Base-by-base conservation (phyloP, 2,888 invertebrate species). In the Lysandra coridon region DNA sequence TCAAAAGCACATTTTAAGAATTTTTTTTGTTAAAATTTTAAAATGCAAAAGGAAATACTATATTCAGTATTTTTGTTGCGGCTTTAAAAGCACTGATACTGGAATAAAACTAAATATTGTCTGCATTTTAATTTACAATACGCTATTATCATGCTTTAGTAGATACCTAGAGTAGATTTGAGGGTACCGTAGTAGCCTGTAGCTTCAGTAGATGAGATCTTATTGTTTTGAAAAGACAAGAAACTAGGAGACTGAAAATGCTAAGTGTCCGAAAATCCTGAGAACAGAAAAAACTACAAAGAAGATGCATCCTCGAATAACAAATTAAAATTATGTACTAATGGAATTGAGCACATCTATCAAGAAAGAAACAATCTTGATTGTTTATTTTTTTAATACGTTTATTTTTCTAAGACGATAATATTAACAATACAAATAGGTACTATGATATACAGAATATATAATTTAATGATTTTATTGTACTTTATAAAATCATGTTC, bases 161-260 rank as follows among this genome's bases (percentile, higher is more conserved):
- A 57, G 53, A 57, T 57, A 37, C 23, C 23, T 23, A 53, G 53
- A 57, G 53, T 17, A 57, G 53, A 17, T 57, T 4, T 57, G 2
- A 62, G 62, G 30, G 62, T 64, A 64, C 23, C 23, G 23, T 23
- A 23, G 23, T 23, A 23, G 23, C 23, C 23, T 23, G 64, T 64
- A 64, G 64, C 64, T 64, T 64, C 23, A 64, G 23, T 64, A 64
- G 64, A 64, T 64, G n/a, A 64, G 64, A 64, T 64, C 23, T 23
- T 30, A 12, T 7, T 30, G 4, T 23, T 3, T 64, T 64, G 10
- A 64, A 62, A 62, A 62, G 2, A 23, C 64, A 64, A 64, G 64
- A 64, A 64, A 64, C 7, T 62, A 23, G 7, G 62, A 62, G 7
- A n/a, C 23, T 64, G 30, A 12, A 23, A 30, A 10, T 64, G 17